A percentile compares a stretch with the other conserved stretches of the same genome.
These are phyloP conservation scores for Heteromyza rotundicornis DNA, from an alignment of 2,888 invertebrate species.

Conservation along the genomic window DNA sequence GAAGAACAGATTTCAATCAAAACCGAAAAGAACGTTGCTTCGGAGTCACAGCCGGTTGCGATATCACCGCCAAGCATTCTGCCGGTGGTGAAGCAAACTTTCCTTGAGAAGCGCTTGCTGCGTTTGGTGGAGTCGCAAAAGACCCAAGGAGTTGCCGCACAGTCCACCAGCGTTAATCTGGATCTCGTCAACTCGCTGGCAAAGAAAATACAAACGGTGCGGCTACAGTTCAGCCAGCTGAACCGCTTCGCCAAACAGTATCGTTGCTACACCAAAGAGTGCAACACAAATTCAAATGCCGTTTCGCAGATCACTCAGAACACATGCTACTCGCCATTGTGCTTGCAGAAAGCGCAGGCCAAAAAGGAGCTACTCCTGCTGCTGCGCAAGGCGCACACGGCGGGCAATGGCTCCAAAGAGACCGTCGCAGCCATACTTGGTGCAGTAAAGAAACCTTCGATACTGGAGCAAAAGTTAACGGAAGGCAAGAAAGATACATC, in stretches of 20 bases:
- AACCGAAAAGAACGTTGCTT: conserved; percentile 44
- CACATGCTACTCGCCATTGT: conserved; percentile 82
- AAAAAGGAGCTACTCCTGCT: conserved; percentile 72
- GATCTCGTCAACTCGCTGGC: conserved; percentile 69
- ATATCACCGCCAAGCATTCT: conserved; percentile 68
- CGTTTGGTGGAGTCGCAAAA: conserved; percentile 50
- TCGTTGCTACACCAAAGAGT: conserved; percentile 75
- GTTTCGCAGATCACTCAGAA: conserved; percentile 66
- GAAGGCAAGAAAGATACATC: conserved; percentile 64
- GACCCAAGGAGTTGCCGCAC: conserved; percentile 35
- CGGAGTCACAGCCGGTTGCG: conserved; percentile 32
- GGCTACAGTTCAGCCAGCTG: conserved; percentile 74
- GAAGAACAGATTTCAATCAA: conserved; percentile 64
- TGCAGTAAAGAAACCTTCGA: conserved; percentile 69
- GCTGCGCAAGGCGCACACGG: conserved; percentile 70
- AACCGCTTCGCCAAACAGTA: conserved; percentile 75
- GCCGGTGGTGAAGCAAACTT: conserved; percentile 63
- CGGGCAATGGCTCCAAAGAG: conserved; percentile 63
- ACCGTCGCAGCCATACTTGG: conserved; percentile 63
- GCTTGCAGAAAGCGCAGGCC: conserved; percentile 75
- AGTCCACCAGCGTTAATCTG: conserved; percentile 60
- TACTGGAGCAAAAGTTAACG: conserved; percentile 74
- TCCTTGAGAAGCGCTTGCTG: conserved; percentile 54
- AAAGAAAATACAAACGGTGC: conserved; percentile 73
- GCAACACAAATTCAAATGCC: conserved; percentile 67